phyloP scores from a whole-genome alignment of 2,888 invertebrate genomes.

The Limulus polyphemus region DNA sequence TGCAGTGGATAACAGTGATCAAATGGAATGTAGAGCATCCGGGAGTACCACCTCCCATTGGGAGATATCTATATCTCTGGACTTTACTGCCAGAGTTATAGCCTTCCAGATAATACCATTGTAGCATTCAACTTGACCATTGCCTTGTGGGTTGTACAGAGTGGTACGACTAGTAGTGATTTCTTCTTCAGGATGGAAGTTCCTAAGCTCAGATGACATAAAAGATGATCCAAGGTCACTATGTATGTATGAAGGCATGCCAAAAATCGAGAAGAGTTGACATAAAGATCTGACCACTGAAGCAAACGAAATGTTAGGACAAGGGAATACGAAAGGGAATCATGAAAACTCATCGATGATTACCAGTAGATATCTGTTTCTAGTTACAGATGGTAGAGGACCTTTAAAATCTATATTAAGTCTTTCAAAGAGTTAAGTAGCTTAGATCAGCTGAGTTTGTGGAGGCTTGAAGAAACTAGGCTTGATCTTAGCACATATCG shows the following conservation, averaged over 20 bases:
- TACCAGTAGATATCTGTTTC: conserved; percentile 20
- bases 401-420: conserved; percentile 26
- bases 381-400: conserved; percentile 18
- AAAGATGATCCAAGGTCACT: conserved; percentile 22
- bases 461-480: too few relatives aligned
- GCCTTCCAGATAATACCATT: conserved; percentile 24
- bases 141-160: conserved; percentile 18
- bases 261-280: conserved; percentile 23
- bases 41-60: too few relatives aligned
- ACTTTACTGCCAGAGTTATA: conserved; percentile 7
- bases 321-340: conserved; percentile 23
- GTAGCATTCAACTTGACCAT: conserved; percentile 19
- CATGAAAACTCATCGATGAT: conserved; percentile 26
- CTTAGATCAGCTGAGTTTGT: conserved; percentile 17
- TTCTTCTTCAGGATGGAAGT: conserved; percentile 9
- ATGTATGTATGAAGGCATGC: conserved; percentile 21
- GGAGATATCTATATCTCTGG: too few relatives aligned
- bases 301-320: too few relatives aligned
- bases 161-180: conserved; percentile 21
- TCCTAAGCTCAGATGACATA: conserved; percentile 21
- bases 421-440: conserved; percentile 23
- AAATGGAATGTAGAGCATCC: too few relatives aligned
- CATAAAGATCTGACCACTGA: conserved; percentile 15
- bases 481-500: too few relatives aligned
- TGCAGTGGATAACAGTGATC: too few relatives aligned